Base-by-base conservation (phyloP, 2,113 vertebrate genomes). In the Ellobius talpinus region DNA sequence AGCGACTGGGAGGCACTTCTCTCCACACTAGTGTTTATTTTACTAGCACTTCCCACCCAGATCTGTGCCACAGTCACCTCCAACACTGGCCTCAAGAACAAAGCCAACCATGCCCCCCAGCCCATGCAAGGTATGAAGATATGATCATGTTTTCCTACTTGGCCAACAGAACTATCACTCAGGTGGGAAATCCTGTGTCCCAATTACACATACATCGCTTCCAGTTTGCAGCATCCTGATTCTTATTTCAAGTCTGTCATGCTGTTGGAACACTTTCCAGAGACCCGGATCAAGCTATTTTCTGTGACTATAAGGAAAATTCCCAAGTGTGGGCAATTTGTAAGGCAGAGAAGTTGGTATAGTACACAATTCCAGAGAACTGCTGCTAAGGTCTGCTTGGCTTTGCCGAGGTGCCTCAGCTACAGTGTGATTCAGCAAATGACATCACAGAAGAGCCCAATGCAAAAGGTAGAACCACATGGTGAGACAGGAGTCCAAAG, bases 41-140 rank as follows among this genome's bases (percentile, higher is more conserved):
- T 61, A 26, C 11, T 23, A 14, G 11, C 52, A 82, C 36, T 61
- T n/a, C 61, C 52, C 52, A 61, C 42, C 24, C 23, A 14, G 45
- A 74, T 11, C n/a, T 5, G 7, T 29, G 3, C 0, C 1, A 23
- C 13, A 8, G 42, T 24, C 68, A 45, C 6, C 33, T 31, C 66
- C 17, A 10, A 45, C 21, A 8, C 17, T 0, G 0, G 10, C 23
- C 81, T 68, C 45, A 13, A 26, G 81, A 17, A 11, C 3, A 14
- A 29, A 55, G 33, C 11, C 31, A 4, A 13, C 0, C 0, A 0
- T 24, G 12, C 7, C 5, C 21, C 50, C 33, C 45, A 16, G 7
- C 39, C 29, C 23, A 4, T 0, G 42, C 50, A 84, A 47, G 36
- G n/a, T 5, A 23, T 16, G 1, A 0, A 1, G 36, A 36, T 45